Percentiles rank a stretch among this genome's conserved stretches.
Conservation (phyloP, 2,888 invertebrate species). For the Lasius fuliginosus region DNA sequence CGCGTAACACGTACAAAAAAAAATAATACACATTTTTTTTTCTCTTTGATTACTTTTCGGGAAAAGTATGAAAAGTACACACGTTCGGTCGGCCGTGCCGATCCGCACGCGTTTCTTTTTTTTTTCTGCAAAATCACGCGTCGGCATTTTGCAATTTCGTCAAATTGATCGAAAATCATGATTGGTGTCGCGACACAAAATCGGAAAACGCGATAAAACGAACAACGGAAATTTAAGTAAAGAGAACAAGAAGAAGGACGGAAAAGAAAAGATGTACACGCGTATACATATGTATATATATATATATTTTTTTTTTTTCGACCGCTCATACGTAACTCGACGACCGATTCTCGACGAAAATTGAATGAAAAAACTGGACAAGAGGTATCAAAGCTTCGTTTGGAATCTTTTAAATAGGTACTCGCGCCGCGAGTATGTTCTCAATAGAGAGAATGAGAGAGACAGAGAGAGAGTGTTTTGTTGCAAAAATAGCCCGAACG, state of each 20-base stretch:
- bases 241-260: conserved; percentile 53
- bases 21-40: conserved; percentile 66
- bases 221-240: conserved; percentile 49
- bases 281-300: background rate
- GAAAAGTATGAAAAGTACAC: conserved; percentile 71
- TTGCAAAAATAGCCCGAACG: conserved; percentile 84
- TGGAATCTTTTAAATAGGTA: conserved; percentile 71
- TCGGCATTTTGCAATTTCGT: conserved; percentile 48
- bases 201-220: conserved; percentile 56
- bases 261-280: conserved; percentile 37
- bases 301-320: conserved; percentile 6
- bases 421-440: conserved; percentile 76
- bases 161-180: conserved; percentile 47
- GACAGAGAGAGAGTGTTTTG: conserved; percentile 80
- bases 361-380: conserved; percentile 63
- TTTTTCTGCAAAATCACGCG: conserved; percentile 40
- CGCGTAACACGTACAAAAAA: conserved; percentile 69
- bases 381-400: conserved; percentile 71
- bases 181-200: conserved; percentile 58
- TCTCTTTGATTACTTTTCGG: conserved; percentile 63
- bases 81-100: conserved; percentile 58
- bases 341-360: conserved; percentile 50
- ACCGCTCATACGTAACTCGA: conserved; percentile 38
- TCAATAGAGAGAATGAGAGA: conserved; percentile 78
- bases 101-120: conserved; percentile 24